Evolutionary conservation across 2,888 invertebrate genomes (phyloP), one percentile per base, ranked within the genome.

Genomic region (Pheosia tremula): DNA sequence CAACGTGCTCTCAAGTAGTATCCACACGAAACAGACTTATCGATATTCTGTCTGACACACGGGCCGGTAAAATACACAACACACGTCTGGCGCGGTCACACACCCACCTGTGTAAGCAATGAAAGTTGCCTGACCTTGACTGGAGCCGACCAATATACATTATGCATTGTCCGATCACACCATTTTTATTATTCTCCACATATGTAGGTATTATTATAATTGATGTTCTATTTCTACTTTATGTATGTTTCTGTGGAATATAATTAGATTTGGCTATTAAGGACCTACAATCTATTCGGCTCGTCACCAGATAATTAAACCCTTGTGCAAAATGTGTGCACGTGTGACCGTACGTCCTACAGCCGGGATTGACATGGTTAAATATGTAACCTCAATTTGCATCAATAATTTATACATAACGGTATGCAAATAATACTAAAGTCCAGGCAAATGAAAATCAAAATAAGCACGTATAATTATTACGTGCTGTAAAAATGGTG

Each of bases 91-190:
- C 66, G 59, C 60, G 63, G 58, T 58, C 74, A 59, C 64, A 69
- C 82, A 79, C 81, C 74, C 85, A 84, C 83, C 80, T 84, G 85
- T 81, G 80, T 79, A 83, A 83, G 79, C 79, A 78, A 77, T 70
- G 68, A 71, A 73, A 74, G 69, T 72, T 71, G 67, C 45, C 63
- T 77, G 79, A 80, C 84, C 83, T 83, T 84, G 80, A 80, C 73
- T 80, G 63, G 58, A 69, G 63, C 62, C 62, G 64, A 67, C 71
- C 60, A 71, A 47, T n/a, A 67, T 64, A 64, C 50, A 66, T 59
- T 43, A 64, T 66, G 60, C 63, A 62, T 73, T 73, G 64, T 66
- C 63, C 65, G 60, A 43, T 57, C 57, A 59, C 61, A 63, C 56
- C 45, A 47, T n/a, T 47, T 36, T 47, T 47, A 57, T 45, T 61